Percentiles rank a stretch among this genome's conserved stretches.
phyloP scores from a whole-genome alignment of 2,797 vertebrate species.

The Garrulus glandarius region DNA sequence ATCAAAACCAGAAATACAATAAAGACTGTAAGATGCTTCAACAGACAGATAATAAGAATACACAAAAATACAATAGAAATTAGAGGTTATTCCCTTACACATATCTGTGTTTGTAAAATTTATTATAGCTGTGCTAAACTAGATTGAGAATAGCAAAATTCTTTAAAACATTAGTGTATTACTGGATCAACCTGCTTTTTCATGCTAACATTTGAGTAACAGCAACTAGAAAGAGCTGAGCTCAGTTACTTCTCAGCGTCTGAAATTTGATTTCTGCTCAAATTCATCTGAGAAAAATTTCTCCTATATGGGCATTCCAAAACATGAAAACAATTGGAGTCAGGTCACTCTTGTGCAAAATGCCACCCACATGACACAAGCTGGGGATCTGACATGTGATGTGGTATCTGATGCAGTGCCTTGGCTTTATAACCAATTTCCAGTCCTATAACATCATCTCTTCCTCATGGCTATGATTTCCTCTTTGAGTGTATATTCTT shows the following conservation, averaged over 20 bases:
- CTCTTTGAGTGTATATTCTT: slow-evolving; percentile 6
- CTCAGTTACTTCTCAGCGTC: neutral
- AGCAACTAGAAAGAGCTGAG: neutral
- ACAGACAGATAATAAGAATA: neutral
- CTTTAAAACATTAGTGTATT: neutral
- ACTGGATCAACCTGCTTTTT: neutral
- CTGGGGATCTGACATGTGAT: neutral
- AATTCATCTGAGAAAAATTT: neutral
- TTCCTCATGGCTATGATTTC: slow-evolving; percentile 16
- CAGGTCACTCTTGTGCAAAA: neutral
- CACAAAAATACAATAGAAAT: neutral
- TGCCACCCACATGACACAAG: slow-evolving; percentile 16
- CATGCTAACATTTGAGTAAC: neutral
- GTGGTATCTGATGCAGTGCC: neutral
- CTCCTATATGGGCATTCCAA: neutral
- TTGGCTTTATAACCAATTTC: slow-evolving; percentile 2
- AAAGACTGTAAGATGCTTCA: neutral
- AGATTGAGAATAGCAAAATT: neutral
- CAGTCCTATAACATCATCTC: neutral
- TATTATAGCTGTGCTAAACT: neutral
- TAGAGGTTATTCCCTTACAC: neutral
- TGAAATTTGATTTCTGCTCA: neutral
- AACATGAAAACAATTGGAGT: neutral
- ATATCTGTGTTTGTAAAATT: neutral
- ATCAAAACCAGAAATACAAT: neutral